Percentiles rank a stretch among this genome's conserved stretches.
These are phyloP conservation scores for Mionectes macconnelli DNA, from an alignment of 2,113 vertebrate genomes.

Conservation along the genomic window DNA sequence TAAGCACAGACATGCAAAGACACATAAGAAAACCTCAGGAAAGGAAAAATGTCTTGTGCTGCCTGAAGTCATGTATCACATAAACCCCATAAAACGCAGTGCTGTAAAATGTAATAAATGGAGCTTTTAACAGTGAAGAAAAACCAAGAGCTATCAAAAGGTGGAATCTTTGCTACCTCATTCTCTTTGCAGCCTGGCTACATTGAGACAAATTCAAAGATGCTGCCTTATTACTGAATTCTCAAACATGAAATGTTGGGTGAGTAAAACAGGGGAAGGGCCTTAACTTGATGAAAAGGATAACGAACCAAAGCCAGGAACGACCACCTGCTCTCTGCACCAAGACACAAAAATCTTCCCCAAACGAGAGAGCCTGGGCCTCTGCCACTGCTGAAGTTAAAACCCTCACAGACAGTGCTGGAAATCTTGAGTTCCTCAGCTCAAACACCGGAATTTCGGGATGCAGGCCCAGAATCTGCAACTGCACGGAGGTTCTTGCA, in stretches of 20 bases:
- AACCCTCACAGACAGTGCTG: accelerated
- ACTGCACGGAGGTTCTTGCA: neutral
- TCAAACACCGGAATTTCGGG: neutral
- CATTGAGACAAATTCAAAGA: neutral
- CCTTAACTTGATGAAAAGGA: neutral
- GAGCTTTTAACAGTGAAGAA: neutral
- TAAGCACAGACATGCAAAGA: neutral
- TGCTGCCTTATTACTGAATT: neutral
- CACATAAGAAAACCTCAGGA: neutral
- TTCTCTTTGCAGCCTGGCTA: neutral
- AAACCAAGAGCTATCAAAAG: neutral
- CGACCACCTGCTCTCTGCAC: neutral
- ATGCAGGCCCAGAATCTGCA: neutral
- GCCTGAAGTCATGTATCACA: neutral
- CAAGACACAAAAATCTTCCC: accelerated
- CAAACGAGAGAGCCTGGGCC: neutral
- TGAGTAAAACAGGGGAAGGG: neutral
- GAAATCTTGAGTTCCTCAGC: neutral
- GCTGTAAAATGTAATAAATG: conserved; percentile 9
- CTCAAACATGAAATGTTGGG: neutral
- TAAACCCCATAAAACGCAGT: neutral
- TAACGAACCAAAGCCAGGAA: neutral
- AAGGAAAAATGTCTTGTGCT: neutral
- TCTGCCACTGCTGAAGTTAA: neutral
- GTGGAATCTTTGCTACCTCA: neutral